Conservation (phyloP, 2,888 invertebrate species). For the Protodeltote pygarga region DNA sequence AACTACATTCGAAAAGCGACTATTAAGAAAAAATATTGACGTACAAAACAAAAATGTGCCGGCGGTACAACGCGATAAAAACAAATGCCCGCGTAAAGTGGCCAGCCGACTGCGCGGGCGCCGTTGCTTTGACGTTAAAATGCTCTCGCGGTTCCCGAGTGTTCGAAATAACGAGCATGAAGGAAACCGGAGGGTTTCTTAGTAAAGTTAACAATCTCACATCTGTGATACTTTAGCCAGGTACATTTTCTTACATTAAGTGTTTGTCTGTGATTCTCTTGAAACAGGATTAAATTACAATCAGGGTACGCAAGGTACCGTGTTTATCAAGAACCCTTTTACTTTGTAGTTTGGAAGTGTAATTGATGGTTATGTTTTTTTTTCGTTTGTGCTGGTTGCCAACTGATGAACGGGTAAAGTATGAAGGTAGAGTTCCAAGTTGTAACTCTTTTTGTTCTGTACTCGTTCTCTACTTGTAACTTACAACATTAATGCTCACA, state of each 20-base stretch:
- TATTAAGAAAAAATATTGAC: constrained; percentile 47
- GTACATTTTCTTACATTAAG: constrained; percentile 44
- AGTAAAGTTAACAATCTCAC: constrained; percentile 59
- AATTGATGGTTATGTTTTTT: no score
- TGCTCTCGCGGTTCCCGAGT: constrained; percentile 48
- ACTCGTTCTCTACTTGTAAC: no score
- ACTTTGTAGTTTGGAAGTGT: constrained; percentile 33
- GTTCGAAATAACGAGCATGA: constrained; percentile 61
- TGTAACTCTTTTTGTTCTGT: no score
- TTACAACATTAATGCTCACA: no score
- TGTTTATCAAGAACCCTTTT: constrained; percentile 25
- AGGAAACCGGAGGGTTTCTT: constrained; percentile 53
- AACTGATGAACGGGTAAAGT: no score
- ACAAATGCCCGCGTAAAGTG: constrained; percentile 61
- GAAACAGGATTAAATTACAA: constrained; percentile 48
- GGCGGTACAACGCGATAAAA: constrained; percentile 55
- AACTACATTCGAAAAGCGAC: constrained; percentile 35
- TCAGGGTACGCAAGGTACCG: constrained; percentile 27
- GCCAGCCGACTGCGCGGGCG: constrained; percentile 49
- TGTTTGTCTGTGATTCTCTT: constrained; percentile 30
- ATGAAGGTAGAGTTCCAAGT: no score
- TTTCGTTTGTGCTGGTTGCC: no score
- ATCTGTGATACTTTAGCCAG: constrained; percentile 44
- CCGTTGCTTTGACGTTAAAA: constrained; percentile 58
- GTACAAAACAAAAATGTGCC: constrained; percentile 41